Evolutionary conservation across 2,888 invertebrate genomes (phyloP).

Genomic region (Coelopa pilipes): DNA sequence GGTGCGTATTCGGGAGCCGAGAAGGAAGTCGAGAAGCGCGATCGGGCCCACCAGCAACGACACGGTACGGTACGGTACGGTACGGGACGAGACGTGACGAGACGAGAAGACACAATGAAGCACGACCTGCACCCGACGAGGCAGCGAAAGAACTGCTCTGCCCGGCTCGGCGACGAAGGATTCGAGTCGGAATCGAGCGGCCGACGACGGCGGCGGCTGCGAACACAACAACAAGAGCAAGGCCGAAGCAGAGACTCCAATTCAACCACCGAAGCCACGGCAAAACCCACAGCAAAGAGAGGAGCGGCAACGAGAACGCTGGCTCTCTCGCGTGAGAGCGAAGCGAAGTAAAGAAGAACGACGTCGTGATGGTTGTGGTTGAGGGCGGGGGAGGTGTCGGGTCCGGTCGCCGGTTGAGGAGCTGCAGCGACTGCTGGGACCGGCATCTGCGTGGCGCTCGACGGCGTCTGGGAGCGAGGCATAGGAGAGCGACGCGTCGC

Average conservation of each 20-base stretch:
- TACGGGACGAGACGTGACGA: no score
- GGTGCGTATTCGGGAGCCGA: no score
- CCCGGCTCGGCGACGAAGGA: background rate
- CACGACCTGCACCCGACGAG: slow-evolving; percentile 19
- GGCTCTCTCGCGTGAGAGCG: background rate
- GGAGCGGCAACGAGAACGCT: slow-evolving; percentile 1
- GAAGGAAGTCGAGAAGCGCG: background rate
- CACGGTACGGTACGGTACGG: background rate
- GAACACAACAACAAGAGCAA: slow-evolving; percentile 11
- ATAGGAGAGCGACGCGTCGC: background rate
- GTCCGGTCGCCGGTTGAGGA: background rate
- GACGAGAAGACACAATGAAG: background rate
- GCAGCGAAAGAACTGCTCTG: slow-evolving; percentile 26
- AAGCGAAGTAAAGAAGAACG: background rate
- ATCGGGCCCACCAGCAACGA: background rate
- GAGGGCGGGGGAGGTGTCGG: background rate
- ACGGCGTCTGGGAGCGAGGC: background rate
- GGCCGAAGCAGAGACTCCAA: background rate
- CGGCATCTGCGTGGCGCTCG: slow-evolving; percentile 17
- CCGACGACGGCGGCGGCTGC: background rate
- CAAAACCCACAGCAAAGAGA: background rate
- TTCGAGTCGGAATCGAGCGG: slow-evolving; percentile 15
- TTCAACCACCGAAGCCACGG: slow-evolving; percentile 25
- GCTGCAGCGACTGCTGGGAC: slow-evolving; percentile 2
- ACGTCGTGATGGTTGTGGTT: background rate